A percentile compares a stretch with the other conserved stretches of the same genome.
Evolutionary conservation across 1,140 invertebrate genomes (phyloP).

Genomic region (Lepidostoma basale): DNA sequence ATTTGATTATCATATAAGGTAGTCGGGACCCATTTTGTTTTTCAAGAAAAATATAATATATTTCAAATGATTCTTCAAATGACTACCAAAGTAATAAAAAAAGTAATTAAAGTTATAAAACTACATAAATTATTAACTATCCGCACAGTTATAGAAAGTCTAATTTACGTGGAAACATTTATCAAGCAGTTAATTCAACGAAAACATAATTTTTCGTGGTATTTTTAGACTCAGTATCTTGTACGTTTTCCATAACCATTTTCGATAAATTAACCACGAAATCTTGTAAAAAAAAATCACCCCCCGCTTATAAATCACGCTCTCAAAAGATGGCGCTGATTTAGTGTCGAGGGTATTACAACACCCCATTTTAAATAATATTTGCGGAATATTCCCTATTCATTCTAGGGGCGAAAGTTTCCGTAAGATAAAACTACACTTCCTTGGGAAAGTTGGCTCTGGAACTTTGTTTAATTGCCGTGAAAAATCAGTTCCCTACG

Average conservation of each 20-base stretch:
- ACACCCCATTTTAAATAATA: constrained; percentile 15
- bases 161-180: no score
- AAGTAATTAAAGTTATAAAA: no score
- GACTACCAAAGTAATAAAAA: no score
- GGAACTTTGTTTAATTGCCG: constrained; percentile 8
- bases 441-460: not conserved
- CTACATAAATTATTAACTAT: no score
- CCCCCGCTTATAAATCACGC: not conserved
- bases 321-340: constrained; percentile 5
- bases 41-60: no score
- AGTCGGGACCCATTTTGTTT: no score
- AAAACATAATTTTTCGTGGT: no score
- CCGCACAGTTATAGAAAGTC: no score
- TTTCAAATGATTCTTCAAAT: no score
- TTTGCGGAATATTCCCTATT: constrained; percentile 5
- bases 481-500: constrained; percentile 9
- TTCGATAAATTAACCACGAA: not conserved
- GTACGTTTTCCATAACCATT: not conserved
- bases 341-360: constrained; percentile 7
- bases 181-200: no score
- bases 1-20: no score
- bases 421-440: constrained; percentile 2
- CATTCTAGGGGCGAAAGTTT: not conserved
- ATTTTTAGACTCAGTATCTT: no score
- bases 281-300: not conserved